phyloP scores from a whole-genome alignment of 2,797 vertebrate species.

The Cynopterus sphinx region DNA sequence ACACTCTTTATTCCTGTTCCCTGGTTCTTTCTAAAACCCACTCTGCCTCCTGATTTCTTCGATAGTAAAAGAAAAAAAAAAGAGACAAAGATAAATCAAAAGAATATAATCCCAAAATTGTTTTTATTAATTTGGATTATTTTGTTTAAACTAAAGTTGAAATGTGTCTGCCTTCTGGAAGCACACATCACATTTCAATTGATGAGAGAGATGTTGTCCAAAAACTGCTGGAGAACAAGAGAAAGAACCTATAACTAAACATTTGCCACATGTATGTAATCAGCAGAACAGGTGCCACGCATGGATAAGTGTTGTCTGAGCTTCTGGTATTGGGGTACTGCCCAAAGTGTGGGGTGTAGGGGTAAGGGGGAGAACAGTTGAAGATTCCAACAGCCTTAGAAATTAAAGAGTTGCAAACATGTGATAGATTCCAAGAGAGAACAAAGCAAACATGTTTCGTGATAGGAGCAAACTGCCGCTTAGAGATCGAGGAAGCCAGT shows the following conservation, averaged over 20 bases:
- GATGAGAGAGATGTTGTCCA: not conserved
- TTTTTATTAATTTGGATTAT: conserved; percentile 10
- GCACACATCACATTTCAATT: not conserved
- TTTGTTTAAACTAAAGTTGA: conserved; percentile 42
- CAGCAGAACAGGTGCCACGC: not conserved
- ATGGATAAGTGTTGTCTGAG: not conserved
- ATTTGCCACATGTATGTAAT: not conserved
- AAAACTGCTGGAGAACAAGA: not conserved
- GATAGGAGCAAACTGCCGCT: conserved; percentile 42
- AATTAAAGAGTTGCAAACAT: conserved; percentile 18
- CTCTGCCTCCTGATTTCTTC: not conserved
- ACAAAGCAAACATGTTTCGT: conserved; percentile 7
- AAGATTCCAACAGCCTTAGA: not conserved
- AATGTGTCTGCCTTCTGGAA: conserved; percentile 1
- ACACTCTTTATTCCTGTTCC: not conserved
- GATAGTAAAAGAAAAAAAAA: not conserved
- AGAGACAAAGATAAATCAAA: not conserved
- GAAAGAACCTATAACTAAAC: conserved; percentile 25
- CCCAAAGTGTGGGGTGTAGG: not conserved
- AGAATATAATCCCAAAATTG: not conserved
- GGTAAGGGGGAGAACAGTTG: not conserved
- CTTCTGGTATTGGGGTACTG: not conserved
- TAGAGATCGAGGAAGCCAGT: not conserved
- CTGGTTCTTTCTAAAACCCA: not conserved
- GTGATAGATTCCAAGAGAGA: no score